Evolutionary conservation across 2,113 vertebrate genomes (phyloP), one percentile per base, ranked within the genome.

Genomic region (Syngnathus floridae): DNA sequence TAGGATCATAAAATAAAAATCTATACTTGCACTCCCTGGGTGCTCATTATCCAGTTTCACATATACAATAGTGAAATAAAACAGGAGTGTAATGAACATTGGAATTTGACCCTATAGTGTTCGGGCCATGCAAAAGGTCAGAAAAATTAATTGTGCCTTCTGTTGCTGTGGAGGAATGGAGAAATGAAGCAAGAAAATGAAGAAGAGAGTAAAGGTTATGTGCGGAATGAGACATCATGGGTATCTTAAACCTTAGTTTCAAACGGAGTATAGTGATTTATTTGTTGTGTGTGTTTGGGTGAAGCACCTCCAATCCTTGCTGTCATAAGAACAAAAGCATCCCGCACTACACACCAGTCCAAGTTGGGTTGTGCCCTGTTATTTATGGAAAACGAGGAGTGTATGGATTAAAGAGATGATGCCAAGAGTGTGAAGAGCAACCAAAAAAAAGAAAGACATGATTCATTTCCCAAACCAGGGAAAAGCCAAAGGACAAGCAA

Each of bases 351-450:
- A 67, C 74, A 76, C 59, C 38, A 21, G 75, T 80, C 80, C 80
- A 75, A 81, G 73, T 66, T 36, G 31, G 78, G 73, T 74, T 77
- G 57, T 74, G 67, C 75, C 72, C 80, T 80, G 77, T 80, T 88
- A 86, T 88, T 88, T 84, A 86, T 86, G 85, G 83, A 84, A 81
- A 86, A 83, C 72, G 62, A 82, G 76, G 66, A 84, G 79, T 62
- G 76, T 87, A 86, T 86, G 85, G 85, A 88, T 86, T 85, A 83
- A 78, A 81, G 58, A 72, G 67, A 78, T 72, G 81, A 82, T 83
- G 85, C 87, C 84, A 88, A 87, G 70, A 79, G 61, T 66, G 79
- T 72, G 61, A 78, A 79, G 69, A 83, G 78, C 52, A 38, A 73
- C 57, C 48, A 69, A 55, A 64, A 64, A 69, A 80, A 69, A 58